These are phyloP conservation scores for Nycticorax nycticorax DNA, from an alignment of 2,113 vertebrate genomes.

Conservation along the genomic window DNA sequence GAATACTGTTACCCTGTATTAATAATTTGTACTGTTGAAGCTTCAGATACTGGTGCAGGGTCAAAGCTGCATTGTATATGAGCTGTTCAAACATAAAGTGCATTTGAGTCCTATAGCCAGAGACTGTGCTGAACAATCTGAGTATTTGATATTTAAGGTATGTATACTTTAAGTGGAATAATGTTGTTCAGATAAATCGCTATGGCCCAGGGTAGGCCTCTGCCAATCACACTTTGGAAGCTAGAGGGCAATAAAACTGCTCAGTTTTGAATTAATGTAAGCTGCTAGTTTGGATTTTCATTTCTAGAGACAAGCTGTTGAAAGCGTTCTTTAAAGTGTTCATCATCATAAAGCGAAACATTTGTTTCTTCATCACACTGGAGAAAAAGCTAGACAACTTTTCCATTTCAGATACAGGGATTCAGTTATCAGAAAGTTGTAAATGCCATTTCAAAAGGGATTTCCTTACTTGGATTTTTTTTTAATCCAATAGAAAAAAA, in stretches of 20 bases:
- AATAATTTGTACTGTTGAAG: neutral
- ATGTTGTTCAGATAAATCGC: neutral
- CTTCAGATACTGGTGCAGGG: neutral
- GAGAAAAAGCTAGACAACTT: neutral
- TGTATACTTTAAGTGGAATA: neutral
- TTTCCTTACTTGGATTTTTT: neutral
- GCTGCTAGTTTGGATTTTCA: neutral
- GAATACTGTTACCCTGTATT: neutral
- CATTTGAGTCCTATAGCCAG: neutral
- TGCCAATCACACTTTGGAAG: neutral
- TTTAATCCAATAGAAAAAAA: neutral
- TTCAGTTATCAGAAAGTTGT: neutral
- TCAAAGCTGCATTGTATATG: neutral
- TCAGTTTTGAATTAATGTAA: neutral
- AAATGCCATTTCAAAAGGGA: neutral
- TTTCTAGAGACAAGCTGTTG: neutral
- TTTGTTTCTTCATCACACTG: neutral
- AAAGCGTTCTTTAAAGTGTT: neutral
- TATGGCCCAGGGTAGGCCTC: neutral
- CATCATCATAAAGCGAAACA: neutral
- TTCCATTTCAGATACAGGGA: neutral
- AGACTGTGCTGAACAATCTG: neutral
- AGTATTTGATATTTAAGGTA: neutral
- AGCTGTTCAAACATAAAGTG: neutral
- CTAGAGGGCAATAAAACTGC: neutral